Conservation (phyloP, 2,888 invertebrate species). For the Pristionchus maxplancki region DNA sequence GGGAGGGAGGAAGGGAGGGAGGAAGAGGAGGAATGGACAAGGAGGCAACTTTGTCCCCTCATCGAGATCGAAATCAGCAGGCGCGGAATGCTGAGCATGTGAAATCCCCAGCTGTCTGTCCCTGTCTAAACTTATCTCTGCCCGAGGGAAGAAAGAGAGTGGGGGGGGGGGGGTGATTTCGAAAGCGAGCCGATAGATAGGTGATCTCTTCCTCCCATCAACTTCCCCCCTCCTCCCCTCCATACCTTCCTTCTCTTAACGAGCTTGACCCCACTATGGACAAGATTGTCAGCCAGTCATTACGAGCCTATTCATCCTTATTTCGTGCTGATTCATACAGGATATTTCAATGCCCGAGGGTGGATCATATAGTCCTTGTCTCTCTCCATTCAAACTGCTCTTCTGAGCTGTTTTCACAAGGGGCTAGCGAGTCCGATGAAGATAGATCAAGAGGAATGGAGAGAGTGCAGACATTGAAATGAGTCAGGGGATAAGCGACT, state of each 20-base stretch:
- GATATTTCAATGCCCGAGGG: background rate
- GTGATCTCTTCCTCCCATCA: background rate
- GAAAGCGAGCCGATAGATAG: slow-evolving; percentile 25
- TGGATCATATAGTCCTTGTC: background rate
- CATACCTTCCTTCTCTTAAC: background rate
- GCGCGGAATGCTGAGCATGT: background rate
- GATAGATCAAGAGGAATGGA: background rate
- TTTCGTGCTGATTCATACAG: background rate
- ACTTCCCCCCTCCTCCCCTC: background rate
- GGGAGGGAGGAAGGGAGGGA: background rate
- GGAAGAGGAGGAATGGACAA: background rate
- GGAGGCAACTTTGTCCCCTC: background rate
- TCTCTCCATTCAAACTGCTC: background rate
- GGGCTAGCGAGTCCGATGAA: background rate
- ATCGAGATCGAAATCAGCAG: slow-evolving; percentile 7
- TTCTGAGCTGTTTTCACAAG: slow-evolving; percentile 33
- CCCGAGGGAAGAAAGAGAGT: background rate
- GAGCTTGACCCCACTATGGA: slow-evolving; percentile 45
- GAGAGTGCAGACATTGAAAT: background rate
- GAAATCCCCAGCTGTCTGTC: slow-evolving; percentile 13
- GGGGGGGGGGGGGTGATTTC: background rate
- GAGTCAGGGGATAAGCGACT: background rate
- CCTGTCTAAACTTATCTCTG: background rate
- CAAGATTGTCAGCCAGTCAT: slow-evolving; percentile 15
- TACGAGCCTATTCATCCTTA: background rate